phyloP scores from a whole-genome alignment of 2,797 vertebrate species.

The Lepidocolaptes lacrymiger region DNA sequence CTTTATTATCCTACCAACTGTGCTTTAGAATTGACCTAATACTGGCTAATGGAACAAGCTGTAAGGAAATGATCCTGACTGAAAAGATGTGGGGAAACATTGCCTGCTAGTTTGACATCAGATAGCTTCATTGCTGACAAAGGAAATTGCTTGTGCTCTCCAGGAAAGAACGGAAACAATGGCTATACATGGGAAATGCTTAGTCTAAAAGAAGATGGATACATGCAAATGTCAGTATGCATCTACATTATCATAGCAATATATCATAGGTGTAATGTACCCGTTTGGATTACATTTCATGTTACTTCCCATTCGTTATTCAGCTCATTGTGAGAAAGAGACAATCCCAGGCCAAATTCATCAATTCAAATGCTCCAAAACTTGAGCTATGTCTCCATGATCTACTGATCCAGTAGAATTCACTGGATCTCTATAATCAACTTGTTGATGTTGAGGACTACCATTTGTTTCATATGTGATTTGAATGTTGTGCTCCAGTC shows the following conservation, averaged over 20 bases:
- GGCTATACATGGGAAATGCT: background rate
- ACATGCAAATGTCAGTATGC: fast-evolving
- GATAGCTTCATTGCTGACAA: background rate
- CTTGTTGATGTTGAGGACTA: background rate
- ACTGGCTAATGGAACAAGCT: background rate
- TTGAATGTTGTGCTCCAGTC: background rate
- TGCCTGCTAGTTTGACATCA: background rate
- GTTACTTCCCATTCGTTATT: background rate
- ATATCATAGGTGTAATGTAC: background rate
- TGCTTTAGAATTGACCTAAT: background rate
- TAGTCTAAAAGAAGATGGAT: background rate
- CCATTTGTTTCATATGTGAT: background rate
- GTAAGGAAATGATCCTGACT: background rate
- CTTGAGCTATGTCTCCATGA: background rate
- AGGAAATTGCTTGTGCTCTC: background rate
- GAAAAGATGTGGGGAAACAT: background rate
- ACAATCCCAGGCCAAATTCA: background rate
- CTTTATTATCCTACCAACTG: background rate
- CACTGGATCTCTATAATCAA: background rate
- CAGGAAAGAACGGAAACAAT: background rate
- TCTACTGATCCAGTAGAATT: background rate
- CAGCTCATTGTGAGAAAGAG: background rate
- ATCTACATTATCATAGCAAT: background rate
- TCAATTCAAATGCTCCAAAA: background rate
- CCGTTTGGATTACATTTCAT: background rate